Evolutionary conservation across 2,113 vertebrate genomes (phyloP).

Genomic region (Cyanocitta stelleri): DNA sequence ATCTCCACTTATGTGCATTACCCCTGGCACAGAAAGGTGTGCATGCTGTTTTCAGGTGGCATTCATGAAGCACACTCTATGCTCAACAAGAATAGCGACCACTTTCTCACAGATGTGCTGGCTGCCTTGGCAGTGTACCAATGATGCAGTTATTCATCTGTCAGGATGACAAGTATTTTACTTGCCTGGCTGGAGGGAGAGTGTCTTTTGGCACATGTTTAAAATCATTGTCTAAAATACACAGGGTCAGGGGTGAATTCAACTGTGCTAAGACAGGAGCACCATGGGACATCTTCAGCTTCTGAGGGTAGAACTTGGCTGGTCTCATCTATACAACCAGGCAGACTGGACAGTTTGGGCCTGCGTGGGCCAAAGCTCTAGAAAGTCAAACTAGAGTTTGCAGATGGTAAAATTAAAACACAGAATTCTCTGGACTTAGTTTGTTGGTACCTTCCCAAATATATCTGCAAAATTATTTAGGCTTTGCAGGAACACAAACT

Average conservation of each 20-base stretch:
- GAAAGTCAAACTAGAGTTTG: background rate
- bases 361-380: background rate
- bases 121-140: background rate
- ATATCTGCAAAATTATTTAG: conserved; percentile 4
- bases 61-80: background rate
- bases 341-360: background rate
- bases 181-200: background rate
- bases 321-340: background rate
- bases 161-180: background rate
- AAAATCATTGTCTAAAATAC: background rate
- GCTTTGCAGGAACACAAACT: background rate
- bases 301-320: background rate
- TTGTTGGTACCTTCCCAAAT: background rate
- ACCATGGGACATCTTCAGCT: background rate
- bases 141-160: background rate
- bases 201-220: background rate
- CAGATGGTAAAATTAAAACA: background rate
- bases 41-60: background rate
- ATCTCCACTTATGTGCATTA: background rate
- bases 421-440: background rate
- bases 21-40: background rate
- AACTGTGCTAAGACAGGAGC: background rate
- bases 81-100: background rate
- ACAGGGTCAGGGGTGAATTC: background rate
- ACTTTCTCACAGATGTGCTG: background rate